Base-by-base conservation (phyloP, 2,888 invertebrate genomes). In the Tachina grossa region DNA sequence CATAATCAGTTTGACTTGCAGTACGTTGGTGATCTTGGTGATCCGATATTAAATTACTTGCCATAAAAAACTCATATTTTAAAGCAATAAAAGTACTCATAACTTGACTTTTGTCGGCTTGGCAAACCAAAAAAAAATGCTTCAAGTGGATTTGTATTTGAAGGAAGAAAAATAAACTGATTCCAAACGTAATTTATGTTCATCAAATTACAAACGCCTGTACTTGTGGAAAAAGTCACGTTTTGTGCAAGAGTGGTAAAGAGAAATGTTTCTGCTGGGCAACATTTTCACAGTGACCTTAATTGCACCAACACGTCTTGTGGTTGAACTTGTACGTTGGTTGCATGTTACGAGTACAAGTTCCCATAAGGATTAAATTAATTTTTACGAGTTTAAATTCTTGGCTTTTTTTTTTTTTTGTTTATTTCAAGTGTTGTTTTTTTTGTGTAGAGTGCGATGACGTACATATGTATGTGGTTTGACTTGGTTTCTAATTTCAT, bases 301-400 rank as follows among this genome's bases (percentile, higher is more conserved):
- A 80, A 76, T 65, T 22, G 87, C 68, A 71, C 77, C 51, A 78
- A 80, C 87, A 85, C 72, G 85, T 87, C 75, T 74, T 85, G 85
- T 59, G 85, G 87, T 85, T 87, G 69, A 72, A 71, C 77, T 78
- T 77, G 66, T 68, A 80, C 51, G 41, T 19, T 51, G 14, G 41
- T 77, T 75, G 53, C 53, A 47, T 65, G 65, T 82, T 80, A 53
- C 16, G 66, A 76, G 55, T 80, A 53, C 16, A 72, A 76, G 55
- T 83, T 83, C 83, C 57, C 83, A 83, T 83, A 83, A 71, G 71
- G 83, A 83, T 77, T 83, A 51, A 77, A 77, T 83, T 77, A 19
- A 57, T 41, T 57, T 66, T 66, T 43, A 74, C 16, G 51, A 43
- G 14, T 51, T 51, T 51, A 22, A 63, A 74, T 61, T 61, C 63